Percentiles rank a stretch among this genome's conserved stretches.
These are phyloP conservation scores for Sycophila sp. DNA, from an alignment of 1,140 invertebrate genomes.

Conservation along the genomic window DNA sequence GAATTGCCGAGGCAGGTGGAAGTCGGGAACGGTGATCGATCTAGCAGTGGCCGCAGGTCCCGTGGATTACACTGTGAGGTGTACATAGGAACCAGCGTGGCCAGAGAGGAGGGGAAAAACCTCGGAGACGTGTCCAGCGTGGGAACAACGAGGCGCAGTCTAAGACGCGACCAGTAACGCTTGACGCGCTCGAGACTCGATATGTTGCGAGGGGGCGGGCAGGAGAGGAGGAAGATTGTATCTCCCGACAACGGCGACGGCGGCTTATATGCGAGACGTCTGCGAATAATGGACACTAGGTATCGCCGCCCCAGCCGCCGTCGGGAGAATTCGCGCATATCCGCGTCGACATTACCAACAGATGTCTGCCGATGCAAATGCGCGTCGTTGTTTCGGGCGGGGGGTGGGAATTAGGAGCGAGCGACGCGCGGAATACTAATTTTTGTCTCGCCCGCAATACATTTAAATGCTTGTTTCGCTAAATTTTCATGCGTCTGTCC, in stretches of 20 bases:
- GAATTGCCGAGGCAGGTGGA: too few species aligned
- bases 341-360: conserved; percentile 31
- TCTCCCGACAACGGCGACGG: background rate
- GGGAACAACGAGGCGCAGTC: too few species aligned
- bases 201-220: background rate
- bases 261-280: conserved; percentile 8
- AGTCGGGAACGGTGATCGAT: background rate
- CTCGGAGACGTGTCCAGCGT: too few species aligned
- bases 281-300: conserved; percentile 38
- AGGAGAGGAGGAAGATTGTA: conserved; percentile 20
- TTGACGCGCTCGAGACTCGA: background rate
- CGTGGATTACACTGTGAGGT: background rate
- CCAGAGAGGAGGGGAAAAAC: too few species aligned
- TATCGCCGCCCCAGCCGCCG: background rate
- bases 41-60: background rate
- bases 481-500: too few species aligned
- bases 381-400: background rate
- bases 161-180: background rate
- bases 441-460: too few species aligned
- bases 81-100: too few species aligned
- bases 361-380: conserved; percentile 32
- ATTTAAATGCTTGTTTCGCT: too few species aligned
- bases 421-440: background rate
- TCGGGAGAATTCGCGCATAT: conserved; percentile 23
- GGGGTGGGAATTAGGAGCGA: background rate